Base-by-base conservation (phyloP, 2,888 invertebrate species). In the Plebejus anna region DNA sequence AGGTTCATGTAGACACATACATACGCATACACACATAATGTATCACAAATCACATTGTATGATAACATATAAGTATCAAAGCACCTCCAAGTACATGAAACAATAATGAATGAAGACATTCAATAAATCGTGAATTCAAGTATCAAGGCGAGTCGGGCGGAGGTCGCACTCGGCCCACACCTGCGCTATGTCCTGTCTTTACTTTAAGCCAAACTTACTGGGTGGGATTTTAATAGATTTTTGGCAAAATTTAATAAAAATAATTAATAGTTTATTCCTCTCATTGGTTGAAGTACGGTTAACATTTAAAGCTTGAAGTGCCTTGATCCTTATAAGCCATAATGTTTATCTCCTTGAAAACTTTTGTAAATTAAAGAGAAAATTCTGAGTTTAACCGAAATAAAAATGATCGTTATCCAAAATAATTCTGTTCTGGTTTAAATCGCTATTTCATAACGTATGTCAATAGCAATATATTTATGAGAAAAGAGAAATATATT, bases 401-500 rank as follows among this genome's bases (percentile, higher is more conserved):
- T 11, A 22, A 28, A 59, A 59, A 16, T 55, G 0, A 13, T 13
- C 51, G 13, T 51, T 51, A 51, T 59, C 7, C n/a, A 2, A 59
- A 7, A 22, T 9, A 7, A 22, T 9, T n/a, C n/a, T 59, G 5
- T 16, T 57, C 7, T 59, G 7, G 59, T 2, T 59, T 16, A 36
- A 70, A 70, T 16, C n/a, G 38, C n/a, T 28, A 61, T 28, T 42
- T 71, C 22, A 28, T 22, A 61, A 59, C 59, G 5, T 59, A 61
- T 28, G n/a, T 42, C 32, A n/a, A 71, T 42, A 71, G 42, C 36
- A 71, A 71, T 71, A 71, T 22, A 71, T 71, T 36, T 22, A 47
- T 72, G 22, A 28, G 16, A 9, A 47, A 6, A 22, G 22, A 42
- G n/a, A 47, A 47, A 72, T 42, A 51, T 72, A 72, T 72, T 87